Evolutionary conservation across 35 echinoderm and acorn worm species (phyloP), one percentile per base, ranked within the genome.

Genomic region (Nesometra sesokonis): DNA sequence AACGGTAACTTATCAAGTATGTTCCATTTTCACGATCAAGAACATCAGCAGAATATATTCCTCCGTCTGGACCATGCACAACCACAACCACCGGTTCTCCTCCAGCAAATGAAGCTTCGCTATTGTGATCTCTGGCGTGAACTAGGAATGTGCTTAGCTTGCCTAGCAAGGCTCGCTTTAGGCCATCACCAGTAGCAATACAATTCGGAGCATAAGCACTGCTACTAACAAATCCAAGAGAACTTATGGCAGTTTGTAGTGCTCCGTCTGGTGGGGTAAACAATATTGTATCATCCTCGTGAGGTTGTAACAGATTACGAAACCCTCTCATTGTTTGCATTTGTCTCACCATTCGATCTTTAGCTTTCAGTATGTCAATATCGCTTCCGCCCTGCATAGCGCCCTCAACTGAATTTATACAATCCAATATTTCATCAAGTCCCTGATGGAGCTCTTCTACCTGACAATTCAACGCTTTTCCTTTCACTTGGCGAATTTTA

Each of bases 241-340:
- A 94, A 30, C 87, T 79, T 30, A 99, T 94, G 27, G 96, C 96
- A 79, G 96, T 99, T 19, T 94, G 96, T 21, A 99, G 78, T 35
- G 93, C 96, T 90, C 85, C 85, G 94, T 99, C 96, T 35, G 96
- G 96, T 80, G 96, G 92, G 57, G 96, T 99, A 47, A 99, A 99
- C 29, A 99, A 38, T 30, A 99, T 84, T 19, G 91, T 81, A 37
- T 99, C 96, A 27, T 95, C 91, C 87, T 97, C 94, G 33, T 97
- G 94, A 27, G 94, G 94, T 32, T 97, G 88, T 32, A 97, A 78
- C 27, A 93, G 89, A 30, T 92, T 87, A 5, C 88, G 77, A 32
- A 97, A 36, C 85, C 84, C 85, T 78, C 88, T 93, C 89, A 93
- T 79, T 15, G 88, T 47, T 79, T 93, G 86, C 57, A 97, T 88